phyloP scores from a whole-genome alignment of 2,888 invertebrate genomes.

The Heteromurus nitidus region DNA sequence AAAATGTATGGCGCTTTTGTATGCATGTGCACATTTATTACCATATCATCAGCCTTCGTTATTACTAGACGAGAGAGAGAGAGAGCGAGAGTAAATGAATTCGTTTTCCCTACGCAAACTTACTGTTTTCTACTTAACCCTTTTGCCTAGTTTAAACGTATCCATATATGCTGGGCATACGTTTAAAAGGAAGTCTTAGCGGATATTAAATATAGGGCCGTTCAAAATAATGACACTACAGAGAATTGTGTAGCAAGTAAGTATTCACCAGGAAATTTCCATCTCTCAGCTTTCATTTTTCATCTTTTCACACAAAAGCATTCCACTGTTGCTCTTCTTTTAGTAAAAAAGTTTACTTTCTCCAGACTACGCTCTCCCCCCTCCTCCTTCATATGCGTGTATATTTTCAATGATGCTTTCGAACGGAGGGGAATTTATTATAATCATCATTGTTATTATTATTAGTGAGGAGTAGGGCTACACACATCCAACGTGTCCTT shows the following conservation, averaged over 20 bases:
- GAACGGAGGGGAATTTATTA: conserved; percentile 13
- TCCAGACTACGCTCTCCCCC: background rate
- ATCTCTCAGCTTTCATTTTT: conserved; percentile 33
- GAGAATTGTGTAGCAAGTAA: conserved; percentile 37
- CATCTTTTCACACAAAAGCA: conserved; percentile 29
- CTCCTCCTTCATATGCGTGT: background rate
- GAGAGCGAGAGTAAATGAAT: conserved; percentile 10
- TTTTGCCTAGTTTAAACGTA: no score
- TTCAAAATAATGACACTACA: conserved; percentile 34
- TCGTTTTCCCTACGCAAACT: conserved; percentile 7
- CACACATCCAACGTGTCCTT: background rate
- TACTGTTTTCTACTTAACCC: no score
- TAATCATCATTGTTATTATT: conserved; percentile 29
- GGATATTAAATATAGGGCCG: background rate
- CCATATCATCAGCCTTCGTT: background rate
- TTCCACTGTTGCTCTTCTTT: background rate
- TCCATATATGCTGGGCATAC: no score
- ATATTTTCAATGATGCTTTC: background rate
- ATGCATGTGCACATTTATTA: conserved; percentile 1
- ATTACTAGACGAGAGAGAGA: no score
- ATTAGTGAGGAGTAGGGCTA: background rate
- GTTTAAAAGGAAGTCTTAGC: no score
- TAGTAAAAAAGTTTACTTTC: conserved; percentile 10
- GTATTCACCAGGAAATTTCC: conserved; percentile 29
- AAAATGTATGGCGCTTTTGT: background rate